Conservation (phyloP, 2,113 vertebrate genomes). For the Eupsittula cactorum region DNA sequence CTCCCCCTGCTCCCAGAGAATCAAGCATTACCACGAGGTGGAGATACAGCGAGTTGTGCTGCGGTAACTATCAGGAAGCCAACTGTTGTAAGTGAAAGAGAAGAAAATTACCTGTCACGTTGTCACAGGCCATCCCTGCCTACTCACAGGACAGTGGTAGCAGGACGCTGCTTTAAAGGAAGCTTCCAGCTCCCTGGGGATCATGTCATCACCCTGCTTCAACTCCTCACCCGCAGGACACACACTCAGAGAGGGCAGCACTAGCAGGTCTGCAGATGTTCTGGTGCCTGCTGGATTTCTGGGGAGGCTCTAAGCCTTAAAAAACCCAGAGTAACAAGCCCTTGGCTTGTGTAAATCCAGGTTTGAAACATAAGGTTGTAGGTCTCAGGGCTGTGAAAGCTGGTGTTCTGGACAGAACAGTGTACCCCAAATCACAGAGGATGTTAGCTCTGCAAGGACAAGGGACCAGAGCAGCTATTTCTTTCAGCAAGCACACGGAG, state of each 20-base stretch:
- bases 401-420: neutral
- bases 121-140: neutral
- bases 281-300: neutral
- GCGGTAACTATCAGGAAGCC: neutral
- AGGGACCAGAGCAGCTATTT: rapidly evolving
- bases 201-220: neutral
- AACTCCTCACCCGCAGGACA: neutral
- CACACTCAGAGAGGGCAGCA: rapidly evolving
- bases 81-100: neutral
- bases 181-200: neutral
- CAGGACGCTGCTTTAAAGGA: neutral
- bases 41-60: neutral
- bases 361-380: neutral
- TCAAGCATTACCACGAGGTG: neutral
- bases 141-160: neutral
- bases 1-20: neutral
- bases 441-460: neutral
- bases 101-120: neutral
- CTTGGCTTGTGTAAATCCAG: neutral
- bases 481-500: neutral
- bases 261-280: neutral
- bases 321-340: neutral
- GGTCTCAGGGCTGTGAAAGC: neutral
- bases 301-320: neutral
- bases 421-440: rapidly evolving